Base-by-base conservation (phyloP, 2,888 invertebrate genomes). In the Torymus aiolomorphi region DNA sequence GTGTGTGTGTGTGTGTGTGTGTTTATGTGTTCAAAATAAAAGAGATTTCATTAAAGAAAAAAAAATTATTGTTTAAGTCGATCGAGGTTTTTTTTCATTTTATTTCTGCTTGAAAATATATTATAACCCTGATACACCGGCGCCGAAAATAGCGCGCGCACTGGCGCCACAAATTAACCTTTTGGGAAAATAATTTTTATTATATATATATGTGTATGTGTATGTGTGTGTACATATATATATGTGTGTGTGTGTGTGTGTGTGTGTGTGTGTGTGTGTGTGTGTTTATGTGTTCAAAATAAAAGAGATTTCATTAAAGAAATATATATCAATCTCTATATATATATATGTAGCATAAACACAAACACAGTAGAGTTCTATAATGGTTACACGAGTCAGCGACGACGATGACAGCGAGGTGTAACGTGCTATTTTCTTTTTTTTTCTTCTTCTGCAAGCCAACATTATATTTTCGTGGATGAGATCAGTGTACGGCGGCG, bases 211-310 rank as follows among this genome's bases (percentile, higher is more conserved):
- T n/a, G n/a, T n/a, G n/a, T n/a, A n/a, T n/a, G n/a, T n/a, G n/a
- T n/a, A n/a, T n/a, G n/a, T n/a, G n/a, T n/a, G n/a, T n/a, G n/a
- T n/a, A n/a, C n/a, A n/a, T n/a, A n/a, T n/a, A n/a, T n/a, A n/a
- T n/a, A n/a, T n/a, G n/a, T n/a, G n/a, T n/a, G n/a, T n/a, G n/a
- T n/a, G n/a, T n/a, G n/a, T n/a, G n/a, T n/a, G n/a, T n/a, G n/a
- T n/a, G n/a, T n/a, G n/a, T n/a, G n/a, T n/a, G n/a, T n/a, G n/a
- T n/a, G n/a, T n/a, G n/a, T n/a, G n/a, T n/a, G n/a, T n/a, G n/a
- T 62, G 52, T 78, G 62, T 73, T 62, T 78, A 67, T 72, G 66
- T 78, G 78, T 78, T 78, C 11, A 24, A 66, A 72, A 69, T 49
- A 65, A 65, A 31, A 49, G 42, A 66, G 18, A 54, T 76, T 76